A percentile compares a stretch with the other conserved stretches of the same genome.
Conservation (phyloP, 2,797 vertebrate species). For the Sciaenops ocellatus region DNA sequence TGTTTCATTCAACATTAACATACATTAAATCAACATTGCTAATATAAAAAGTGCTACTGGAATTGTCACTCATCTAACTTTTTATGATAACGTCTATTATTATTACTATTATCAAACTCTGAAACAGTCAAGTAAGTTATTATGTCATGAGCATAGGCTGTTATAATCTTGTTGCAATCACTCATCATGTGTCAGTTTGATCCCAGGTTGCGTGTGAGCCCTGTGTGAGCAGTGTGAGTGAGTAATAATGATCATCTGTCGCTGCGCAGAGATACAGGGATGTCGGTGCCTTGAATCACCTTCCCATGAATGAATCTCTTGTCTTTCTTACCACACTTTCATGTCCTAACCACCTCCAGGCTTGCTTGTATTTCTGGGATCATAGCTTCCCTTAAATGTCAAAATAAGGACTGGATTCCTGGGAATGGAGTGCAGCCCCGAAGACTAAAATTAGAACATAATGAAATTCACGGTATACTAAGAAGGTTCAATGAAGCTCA, state of each 20-base stretch:
- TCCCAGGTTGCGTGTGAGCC: slow-evolving; percentile 83
- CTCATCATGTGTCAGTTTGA: slow-evolving; percentile 65
- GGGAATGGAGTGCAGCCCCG: slow-evolving; percentile 17
- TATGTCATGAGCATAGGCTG: slow-evolving; percentile 27
- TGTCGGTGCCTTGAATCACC: slow-evolving; percentile 84
- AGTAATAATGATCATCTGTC: slow-evolving; percentile 85
- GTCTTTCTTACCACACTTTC: slow-evolving; percentile 85
- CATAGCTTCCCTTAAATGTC: slow-evolving; percentile 46
- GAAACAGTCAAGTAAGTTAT: slow-evolving; percentile 4
- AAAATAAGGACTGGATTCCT: slow-evolving; percentile 76
- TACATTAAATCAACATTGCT: background rate
- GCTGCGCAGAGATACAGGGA: slow-evolving; percentile 77
- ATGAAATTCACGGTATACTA: rapidly evolving
- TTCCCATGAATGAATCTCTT: slow-evolving; percentile 85
- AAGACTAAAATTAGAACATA: slow-evolving; percentile 15
- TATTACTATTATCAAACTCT: background rate
- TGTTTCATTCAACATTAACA: background rate
- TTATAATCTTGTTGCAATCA: slow-evolving; percentile 36
- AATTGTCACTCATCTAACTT: background rate
- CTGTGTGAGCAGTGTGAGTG: slow-evolving; percentile 72
- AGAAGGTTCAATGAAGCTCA: background rate
- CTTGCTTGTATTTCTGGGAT: slow-evolving; percentile 83
- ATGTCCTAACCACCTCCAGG: slow-evolving; percentile 84
- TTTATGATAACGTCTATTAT: background rate
- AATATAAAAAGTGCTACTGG: background rate